phyloP scores from a whole-genome alignment of 2,797 vertebrate species.

The Sebastes diaconus region DNA sequence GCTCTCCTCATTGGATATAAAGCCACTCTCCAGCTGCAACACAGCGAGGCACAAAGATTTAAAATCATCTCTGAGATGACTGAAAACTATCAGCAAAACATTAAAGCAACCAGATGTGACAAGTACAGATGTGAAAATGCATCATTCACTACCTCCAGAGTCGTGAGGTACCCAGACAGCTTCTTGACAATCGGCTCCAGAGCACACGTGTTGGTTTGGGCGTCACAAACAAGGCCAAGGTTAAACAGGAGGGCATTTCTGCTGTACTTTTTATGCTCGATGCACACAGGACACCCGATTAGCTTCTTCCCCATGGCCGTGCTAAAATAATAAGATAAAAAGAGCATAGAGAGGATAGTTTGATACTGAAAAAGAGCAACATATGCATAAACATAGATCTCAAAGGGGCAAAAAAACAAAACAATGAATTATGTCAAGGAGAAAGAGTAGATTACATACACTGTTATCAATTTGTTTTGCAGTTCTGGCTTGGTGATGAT shows the following conservation, averaged over 20 bases:
- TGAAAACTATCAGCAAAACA: neutral
- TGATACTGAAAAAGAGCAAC: neutral
- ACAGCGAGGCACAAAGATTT: neutral
- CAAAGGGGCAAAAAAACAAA: neutral
- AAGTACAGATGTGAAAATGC: neutral
- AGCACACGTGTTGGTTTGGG: slow-evolving; percentile 93
- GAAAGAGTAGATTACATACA: slow-evolving; percentile 83
- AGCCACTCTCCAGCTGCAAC: slow-evolving; percentile 93
- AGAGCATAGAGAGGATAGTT: neutral
- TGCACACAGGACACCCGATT: slow-evolving; percentile 97
- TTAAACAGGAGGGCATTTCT: slow-evolving; percentile 97
- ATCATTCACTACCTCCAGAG: slow-evolving; percentile 87
- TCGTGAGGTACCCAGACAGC: slow-evolving; percentile 96
- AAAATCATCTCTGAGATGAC: neutral
- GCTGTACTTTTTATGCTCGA: slow-evolving; percentile 98
- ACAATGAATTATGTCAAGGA: neutral
- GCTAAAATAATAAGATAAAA: slow-evolving; percentile 68
- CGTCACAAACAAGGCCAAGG: slow-evolving; percentile 94
- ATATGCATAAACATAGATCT: neutral
- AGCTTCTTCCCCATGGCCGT: slow-evolving; percentile 99
- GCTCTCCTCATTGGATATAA: slow-evolving; percentile 96
- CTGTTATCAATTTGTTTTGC: slow-evolving; percentile 98
- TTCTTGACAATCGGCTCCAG: slow-evolving; percentile 98
- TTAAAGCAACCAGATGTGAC: neutral
- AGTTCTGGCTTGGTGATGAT: slow-evolving; percentile 99